phyloP scores from a whole-genome alignment of 2,888 invertebrate genomes.

The Eutolmus rufibarbis region DNA sequence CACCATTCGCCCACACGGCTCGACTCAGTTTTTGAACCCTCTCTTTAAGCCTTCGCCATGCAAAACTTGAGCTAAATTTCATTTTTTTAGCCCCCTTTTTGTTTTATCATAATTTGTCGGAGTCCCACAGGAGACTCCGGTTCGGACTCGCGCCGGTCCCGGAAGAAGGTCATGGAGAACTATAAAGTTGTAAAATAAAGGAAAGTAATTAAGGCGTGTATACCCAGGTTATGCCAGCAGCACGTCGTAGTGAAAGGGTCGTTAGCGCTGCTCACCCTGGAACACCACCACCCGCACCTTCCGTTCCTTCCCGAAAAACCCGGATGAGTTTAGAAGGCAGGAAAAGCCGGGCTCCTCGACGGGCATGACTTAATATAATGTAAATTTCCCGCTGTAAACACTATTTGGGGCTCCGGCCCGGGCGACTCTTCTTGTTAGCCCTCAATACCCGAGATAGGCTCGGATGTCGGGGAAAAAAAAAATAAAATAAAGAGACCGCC shows the following conservation, averaged over 20 bases:
- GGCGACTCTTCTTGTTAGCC: background rate
- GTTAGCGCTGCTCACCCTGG: background rate
- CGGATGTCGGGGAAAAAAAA: background rate
- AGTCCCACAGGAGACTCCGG: background rate
- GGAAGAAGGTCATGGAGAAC: constrained; percentile 1
- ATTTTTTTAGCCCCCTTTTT: background rate
- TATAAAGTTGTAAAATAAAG: constrained; percentile 35
- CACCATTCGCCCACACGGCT: background rate
- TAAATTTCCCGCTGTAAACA: constrained; percentile 28
- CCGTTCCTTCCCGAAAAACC: background rate
- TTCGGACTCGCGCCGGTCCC: background rate
- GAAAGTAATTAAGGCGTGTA: constrained; percentile 22
- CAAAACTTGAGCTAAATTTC: background rate
- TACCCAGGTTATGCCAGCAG: background rate
- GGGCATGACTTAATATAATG: constrained; percentile 32
- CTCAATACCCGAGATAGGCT: background rate
- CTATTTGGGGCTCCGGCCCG: background rate
- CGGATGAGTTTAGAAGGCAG: background rate
- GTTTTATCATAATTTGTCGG: constrained; percentile 10
- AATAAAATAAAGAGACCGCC: background rate
- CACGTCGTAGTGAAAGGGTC: background rate
- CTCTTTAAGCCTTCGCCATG: background rate
- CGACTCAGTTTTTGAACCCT: background rate
- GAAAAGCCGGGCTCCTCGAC: background rate
- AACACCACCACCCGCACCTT: background rate